Evolutionary conservation across 2,888 invertebrate genomes (phyloP), one percentile per base, ranked within the genome.

Genomic region (Dasypogon diadema): DNA sequence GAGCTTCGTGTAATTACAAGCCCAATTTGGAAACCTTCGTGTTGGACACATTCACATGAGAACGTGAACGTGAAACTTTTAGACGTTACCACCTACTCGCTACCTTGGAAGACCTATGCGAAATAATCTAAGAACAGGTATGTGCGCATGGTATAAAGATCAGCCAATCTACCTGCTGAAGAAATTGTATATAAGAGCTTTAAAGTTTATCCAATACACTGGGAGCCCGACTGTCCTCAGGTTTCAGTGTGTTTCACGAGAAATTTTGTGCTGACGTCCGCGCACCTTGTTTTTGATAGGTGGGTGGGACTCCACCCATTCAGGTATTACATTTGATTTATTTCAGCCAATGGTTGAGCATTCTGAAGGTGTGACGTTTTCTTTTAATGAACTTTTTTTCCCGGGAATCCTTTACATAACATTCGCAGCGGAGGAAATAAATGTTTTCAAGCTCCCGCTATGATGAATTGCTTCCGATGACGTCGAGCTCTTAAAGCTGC

Each of bases 291-390:
- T 46, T 75, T 79, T 78, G 79, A 78, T 80, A 79, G 79, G 80
- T 80, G 79, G 80, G 80, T 80, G 78, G 74, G 12, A 63, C 74
- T 74, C 77, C 75, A 75, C 77, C 77, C 78, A 79, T 75, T 76
- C 76, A 79, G 79, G 78, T 79, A 74, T 78, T 78, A 77, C 76
- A 77, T 78, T 83, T 85, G 84, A 85, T 85, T 84, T 85, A 85
- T 85, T 82, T 82, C 84, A 85, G 81, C 85, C 85, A 85, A 85
- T 85, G 85, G 84, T 84, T 84, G 84, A 82, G 82, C 83, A 83
- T 84, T 81, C 81, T 82, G 81, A 82, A 84, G 84, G 85, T 85
- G 84, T 84, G 83, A 83, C 84, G 84, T 81, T 82, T 77, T 78
- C 78, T 78, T 78, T 79, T 79, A 77, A 78, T 46, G 73, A 58